Evolutionary conservation across 1,140 invertebrate species (phyloP).

Genomic region (Bombus breviceps): DNA sequence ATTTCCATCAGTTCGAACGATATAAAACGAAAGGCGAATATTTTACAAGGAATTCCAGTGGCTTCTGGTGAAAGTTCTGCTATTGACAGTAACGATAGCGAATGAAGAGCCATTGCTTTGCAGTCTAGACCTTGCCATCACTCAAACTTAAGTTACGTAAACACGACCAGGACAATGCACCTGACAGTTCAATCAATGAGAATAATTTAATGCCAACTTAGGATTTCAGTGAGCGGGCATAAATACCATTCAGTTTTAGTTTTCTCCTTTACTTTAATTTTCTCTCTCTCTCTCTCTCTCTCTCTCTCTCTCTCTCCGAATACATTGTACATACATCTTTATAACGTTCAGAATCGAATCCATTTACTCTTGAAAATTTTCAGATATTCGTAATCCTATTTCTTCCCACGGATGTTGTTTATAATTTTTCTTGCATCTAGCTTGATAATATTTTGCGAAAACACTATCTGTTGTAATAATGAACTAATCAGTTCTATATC

Average conservation of each 20-base stretch:
- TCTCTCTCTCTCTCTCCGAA: fast-evolving
- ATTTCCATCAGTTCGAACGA: constrained; percentile 1
- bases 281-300: neutral
- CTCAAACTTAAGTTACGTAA: constrained; percentile 70
- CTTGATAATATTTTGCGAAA: neutral
- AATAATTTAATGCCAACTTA: constrained; percentile 64
- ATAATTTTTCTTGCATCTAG: neutral
- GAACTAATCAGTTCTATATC: neutral
- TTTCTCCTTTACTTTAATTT: neutral
- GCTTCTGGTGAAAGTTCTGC: constrained; percentile 45
- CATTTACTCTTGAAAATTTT: neutral
- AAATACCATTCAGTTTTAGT: constrained; percentile 34
- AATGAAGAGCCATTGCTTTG: constrained; percentile 58
- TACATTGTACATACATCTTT: neutral
- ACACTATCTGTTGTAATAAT: neutral
- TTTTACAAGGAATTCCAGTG: constrained; percentile 44
- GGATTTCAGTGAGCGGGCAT: constrained; percentile 21
- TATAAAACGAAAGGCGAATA: constrained; percentile 31
- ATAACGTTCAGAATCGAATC: neutral
- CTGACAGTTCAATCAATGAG: constrained; percentile 65
- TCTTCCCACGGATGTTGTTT: neutral
- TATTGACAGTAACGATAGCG: constrained; percentile 62
- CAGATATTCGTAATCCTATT: no score
- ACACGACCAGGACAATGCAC: constrained; percentile 65
- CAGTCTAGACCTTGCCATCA: constrained; percentile 57